A percentile compares a stretch with the other conserved stretches of the same genome.
These are phyloP conservation scores for Leptinotarsa peninsularis DNA, from an alignment of 2,888 invertebrate species.

Conservation along the genomic window DNA sequence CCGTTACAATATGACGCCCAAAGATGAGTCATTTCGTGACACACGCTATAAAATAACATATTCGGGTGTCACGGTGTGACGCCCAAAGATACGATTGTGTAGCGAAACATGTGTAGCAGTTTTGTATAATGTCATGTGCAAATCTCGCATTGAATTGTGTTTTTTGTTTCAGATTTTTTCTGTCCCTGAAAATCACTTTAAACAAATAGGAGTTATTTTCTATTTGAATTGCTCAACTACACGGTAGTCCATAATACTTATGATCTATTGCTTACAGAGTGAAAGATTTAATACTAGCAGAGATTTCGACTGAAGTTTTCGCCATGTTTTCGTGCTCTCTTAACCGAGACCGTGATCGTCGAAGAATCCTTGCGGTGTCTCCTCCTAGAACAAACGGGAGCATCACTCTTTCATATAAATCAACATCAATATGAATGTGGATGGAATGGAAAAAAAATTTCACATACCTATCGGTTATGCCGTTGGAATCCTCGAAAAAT, in stretches of 20 bases:
- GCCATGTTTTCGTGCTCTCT: conserved; percentile 49
- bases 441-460: conserved; percentile 47
- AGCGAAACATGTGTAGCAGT: too few relatives aligned
- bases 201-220: background rate
- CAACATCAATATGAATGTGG: conserved; percentile 61
- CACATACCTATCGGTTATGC: conserved; percentile 46
- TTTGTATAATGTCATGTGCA: too few relatives aligned
- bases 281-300: background rate
- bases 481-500: conserved; percentile 28
- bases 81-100: too few relatives aligned
- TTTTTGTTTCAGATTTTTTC: too few relatives aligned
- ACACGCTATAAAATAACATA: too few relatives aligned
- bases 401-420: conserved; percentile 39
- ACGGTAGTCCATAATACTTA: conserved; percentile 15
- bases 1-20: too few relatives aligned
- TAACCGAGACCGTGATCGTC: conserved; percentile 98
- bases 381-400: conserved; percentile 88
- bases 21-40: too few relatives aligned
- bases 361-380: conserved; percentile 99
- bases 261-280: conserved; percentile 7
- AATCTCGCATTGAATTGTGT: too few relatives aligned
- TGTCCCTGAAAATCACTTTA: background rate
- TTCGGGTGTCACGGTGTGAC: too few relatives aligned
- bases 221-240: background rate
- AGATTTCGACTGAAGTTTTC: background rate